Base-by-base conservation (phyloP, 1,140 invertebrate species). In the Pseudomyrmex gracilis region DNA sequence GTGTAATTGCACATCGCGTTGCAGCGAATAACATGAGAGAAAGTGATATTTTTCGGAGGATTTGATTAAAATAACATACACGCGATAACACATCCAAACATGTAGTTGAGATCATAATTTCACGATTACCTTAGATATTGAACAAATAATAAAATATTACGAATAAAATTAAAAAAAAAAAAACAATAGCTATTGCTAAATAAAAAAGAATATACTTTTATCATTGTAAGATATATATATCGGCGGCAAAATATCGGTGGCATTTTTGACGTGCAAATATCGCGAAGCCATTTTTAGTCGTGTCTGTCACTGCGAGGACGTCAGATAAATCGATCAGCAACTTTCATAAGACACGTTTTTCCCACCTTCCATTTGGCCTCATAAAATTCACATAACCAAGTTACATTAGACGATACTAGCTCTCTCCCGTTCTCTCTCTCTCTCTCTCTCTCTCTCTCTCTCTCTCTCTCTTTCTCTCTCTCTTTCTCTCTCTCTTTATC, bases 361-460 rank as follows among this genome's bases (percentile, higher is more conserved):
- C 76, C 76, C 43, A 58, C 43, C 76, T 80, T 80, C 76, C 76
- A 80, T 80, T 80, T 80, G 76, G 76, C 22, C 76, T 80, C 76
- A 80, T 80, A 80, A 80, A 80, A 80, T 80, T 80, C 76, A 71
- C 66, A 80, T 80, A 80, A 71, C 76, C 76, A 7, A 80, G 76
- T 71, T 80, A 80, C 76, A 80, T 80, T 80, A 80, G 76, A 71
- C 68, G 76, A 80, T 71, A 78, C 76, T 64, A 70, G 76, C 76
- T 73, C 60, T 43, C 7, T 15, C 34, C 0, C 57, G 22, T 3
- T 13, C 17, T 2, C 60, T 34, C 34, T 43, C 2, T 4, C 20
- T 51, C 13, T 49, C 9, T 20, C 49, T n/a, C 76, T 73, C 60
- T 43, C 7, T 15, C 34, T 13, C 17, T 2, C 60, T 34, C 34